Base-by-base conservation (phyloP, 1,140 invertebrate species). In the Drosophila nasuta region DNA sequence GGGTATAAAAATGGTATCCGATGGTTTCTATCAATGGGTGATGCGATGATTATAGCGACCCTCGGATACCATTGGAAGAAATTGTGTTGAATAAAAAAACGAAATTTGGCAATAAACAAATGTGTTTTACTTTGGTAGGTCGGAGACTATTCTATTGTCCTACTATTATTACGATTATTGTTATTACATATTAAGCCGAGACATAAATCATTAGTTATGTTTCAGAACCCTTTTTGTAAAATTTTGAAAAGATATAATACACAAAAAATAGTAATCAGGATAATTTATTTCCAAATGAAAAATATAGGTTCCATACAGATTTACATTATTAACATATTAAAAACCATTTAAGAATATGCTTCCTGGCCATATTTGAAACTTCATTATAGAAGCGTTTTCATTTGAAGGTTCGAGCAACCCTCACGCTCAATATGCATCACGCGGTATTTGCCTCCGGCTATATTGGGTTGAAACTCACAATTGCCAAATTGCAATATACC, bases 401-500 rank as follows among this genome's bases (percentile, higher is more conserved):
- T n/a, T 13, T 3, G 3, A 43, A n/a, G 11, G n/a, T 43, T 43
- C 3, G 15, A 2, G 8, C 52, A 56, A 2, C 11, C 15, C 1
- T 17, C 0, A 6, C n/a, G 6, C 3, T 20, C 7, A 38, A 56
- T 56, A 7, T 38, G 52, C 1, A 38, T 13, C n/a, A 56, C 17
- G 0, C 30, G 6, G 2, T 20, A 38, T 7, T 11, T 4, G 17
- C 13, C 33, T 10, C 5, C 6, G 3, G 46, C 2, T 48, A 52
- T 25, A 38, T 58, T 58, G n/a, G 20, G 11, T 10, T n/a, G 38
- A 10, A 58, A 41, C 5, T 28, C 56, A 7, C 56, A 58, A 2
- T 45, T 6, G 8, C 20, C 17, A 45, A 10, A 58, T 3, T n/a
- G 5, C 11, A 41, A 5, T 3, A 0, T 5, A 28, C 38, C 38